Evolutionary conservation across 2,113 vertebrate species (phyloP).

Genomic region (Oceanodroma tethys): DNA sequence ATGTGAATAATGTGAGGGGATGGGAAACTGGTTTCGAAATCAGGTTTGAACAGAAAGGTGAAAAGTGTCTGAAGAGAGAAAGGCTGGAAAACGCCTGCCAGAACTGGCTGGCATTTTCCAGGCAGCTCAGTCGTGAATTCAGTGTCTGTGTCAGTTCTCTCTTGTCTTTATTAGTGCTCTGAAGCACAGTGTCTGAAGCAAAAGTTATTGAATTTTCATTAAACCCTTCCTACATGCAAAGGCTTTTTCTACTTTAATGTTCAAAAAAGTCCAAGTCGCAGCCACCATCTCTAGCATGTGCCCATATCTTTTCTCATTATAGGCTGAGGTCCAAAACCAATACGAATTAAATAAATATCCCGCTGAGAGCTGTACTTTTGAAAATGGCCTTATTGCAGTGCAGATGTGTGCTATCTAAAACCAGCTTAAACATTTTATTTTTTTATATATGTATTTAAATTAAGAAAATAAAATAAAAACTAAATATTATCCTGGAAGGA

Average conservation of each 20-base stretch:
- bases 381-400: conserved; percentile 68
- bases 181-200: conserved; percentile 65
- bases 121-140: neutral
- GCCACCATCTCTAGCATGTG: conserved; percentile 44
- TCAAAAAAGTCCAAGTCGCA: conserved; percentile 68
- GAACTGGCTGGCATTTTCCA: neutral
- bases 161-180: conserved; percentile 69
- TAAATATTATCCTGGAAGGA: conserved; percentile 74
- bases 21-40: neutral
- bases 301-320: conserved; percentile 71
- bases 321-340: conserved; percentile 79
- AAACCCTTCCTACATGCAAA: conserved; percentile 70
- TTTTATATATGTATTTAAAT: conserved; percentile 48
- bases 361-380: conserved; percentile 72
- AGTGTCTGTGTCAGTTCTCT: conserved; percentile 30
- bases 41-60: neutral
- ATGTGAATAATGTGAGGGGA: neutral
- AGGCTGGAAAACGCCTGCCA: neutral
- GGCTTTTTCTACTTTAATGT: conserved; percentile 72
- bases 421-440: conserved; percentile 57
- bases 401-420: conserved; percentile 75
- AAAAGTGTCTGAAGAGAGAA: neutral
- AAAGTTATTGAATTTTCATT: conserved; percentile 77
- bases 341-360: conserved; percentile 77
- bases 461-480: conserved; percentile 67